These are phyloP conservation scores for human DNA, from an alignment of 2,113 vertebrate species.

Conservation along the genomic window DNA sequence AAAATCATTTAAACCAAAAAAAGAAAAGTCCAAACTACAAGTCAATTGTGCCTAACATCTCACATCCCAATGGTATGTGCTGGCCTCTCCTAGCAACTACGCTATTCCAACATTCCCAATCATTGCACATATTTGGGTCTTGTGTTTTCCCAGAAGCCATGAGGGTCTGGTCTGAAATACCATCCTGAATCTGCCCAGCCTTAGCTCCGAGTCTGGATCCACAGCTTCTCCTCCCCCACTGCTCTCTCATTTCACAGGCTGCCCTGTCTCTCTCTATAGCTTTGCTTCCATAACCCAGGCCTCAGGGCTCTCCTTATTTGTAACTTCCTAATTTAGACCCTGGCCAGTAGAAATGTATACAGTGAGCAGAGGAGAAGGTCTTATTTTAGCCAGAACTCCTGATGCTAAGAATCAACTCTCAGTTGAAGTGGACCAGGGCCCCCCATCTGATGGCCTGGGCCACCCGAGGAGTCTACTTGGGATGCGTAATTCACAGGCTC, in stretches of 20 bases:
- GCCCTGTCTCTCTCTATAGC: not conserved
- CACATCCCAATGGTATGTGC: conserved; percentile 42
- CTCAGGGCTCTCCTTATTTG: conserved; percentile 63
- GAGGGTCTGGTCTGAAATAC: conserved; percentile 38
- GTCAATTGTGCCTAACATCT: conserved; percentile 61
- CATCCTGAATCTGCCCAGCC: not conserved
- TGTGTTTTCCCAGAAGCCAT: not conserved
- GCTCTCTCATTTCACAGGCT: not conserved
- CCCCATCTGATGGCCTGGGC: conserved; percentile 21
- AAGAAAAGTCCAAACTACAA: conserved; percentile 49
- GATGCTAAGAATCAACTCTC: conserved; percentile 54
- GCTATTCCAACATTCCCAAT: conserved; percentile 14
- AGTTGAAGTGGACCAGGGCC: conserved; percentile 61
- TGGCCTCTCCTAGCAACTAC: not conserved
- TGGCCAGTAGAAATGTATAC: conserved; percentile 64
- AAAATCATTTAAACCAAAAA: conserved; percentile 66
- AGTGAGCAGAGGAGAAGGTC: conserved; percentile 27
- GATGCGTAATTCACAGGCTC: conserved; percentile 27
- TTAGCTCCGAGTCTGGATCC: not conserved
- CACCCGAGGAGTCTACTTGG: conserved; percentile 40
- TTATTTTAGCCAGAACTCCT: conserved; percentile 61
- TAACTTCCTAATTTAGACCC: conserved; percentile 69
- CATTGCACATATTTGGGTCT: conserved; percentile 47
- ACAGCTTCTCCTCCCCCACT: not conserved
- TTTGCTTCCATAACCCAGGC: not conserved